Base-by-base conservation (phyloP, 2,113 vertebrate genomes). In the Cololabis saira region DNA sequence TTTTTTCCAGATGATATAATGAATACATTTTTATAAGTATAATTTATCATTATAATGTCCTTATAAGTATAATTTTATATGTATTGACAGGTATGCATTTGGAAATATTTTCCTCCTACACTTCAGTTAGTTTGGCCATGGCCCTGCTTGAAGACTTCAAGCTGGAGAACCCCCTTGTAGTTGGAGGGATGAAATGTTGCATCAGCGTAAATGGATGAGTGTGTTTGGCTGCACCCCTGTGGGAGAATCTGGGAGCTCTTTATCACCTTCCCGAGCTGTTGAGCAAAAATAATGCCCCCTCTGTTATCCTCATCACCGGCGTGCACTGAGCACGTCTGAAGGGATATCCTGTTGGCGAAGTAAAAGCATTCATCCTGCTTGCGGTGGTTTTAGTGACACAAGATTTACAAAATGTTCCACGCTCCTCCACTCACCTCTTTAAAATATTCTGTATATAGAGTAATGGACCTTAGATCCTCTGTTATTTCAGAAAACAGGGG, bases 241-340 rank as follows among this genome's bases (percentile, higher is more conserved):
- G 86, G 87, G 88, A 89, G 71, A 81, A 93, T 94, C 94, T 95
- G 88, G 93, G 92, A 94, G 93, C 91, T 92, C 94, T 96, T 93
- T 93, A 96, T 95, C 95, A 95, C 96, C 94, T 95, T 92, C 91
- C 93, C 87, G 90, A 94, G 84, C 95, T 93, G 93, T 93, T 94
- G 94, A 94, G 93, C 91, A 95, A 95, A 93, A 93, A 93, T 93
- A 95, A 95, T 93, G 93, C 90, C 85, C 90, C 85, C 88, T 96
- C 96, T 99, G 97, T 95, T 98, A 96, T 96, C 93, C 95, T 96
- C 96, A 97, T 98, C 95, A 97, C 91, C 84, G 93, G 94, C 92
- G 91, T 92, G 91, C 93, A 93, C 95, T 89, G 93, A 96, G 87
- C 92, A 86, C 86, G 94, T 95, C 96, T 95, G 94, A 95, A 91